Evolutionary conservation across 2,888 invertebrate genomes (phyloP), one percentile per base, ranked within the genome.

Genomic region (Platerodrilus igneus): DNA sequence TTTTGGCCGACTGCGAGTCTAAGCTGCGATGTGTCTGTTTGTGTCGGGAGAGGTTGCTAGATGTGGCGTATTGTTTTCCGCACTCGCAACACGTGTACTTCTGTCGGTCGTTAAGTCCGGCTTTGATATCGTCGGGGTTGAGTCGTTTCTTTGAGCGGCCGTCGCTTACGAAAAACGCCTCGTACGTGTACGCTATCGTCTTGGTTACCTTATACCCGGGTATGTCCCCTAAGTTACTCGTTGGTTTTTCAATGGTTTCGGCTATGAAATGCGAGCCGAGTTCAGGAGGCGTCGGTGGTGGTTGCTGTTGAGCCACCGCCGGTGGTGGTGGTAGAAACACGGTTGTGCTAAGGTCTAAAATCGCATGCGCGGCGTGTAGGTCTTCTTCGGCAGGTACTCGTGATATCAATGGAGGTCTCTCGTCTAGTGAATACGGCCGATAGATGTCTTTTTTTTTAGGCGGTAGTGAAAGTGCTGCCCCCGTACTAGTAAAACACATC

Each of bases 401-500:
- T 36, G 76, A 73, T 20, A 75, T 71, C 39, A 76, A 74, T 10
- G 57, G 67, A 10, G 77, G 76, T 58, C 79, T 79, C 56, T 83
- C 81, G 46, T 81, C 85, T 50, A 86, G 70, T 48, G 87, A 89
- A 69, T 91, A 91, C 1, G 91, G 91, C 47, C 90, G 76, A 67
- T 90, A 91, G 57, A 91, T 88, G 67, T 91, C 90, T 67, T 90
- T 89, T 68, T 90, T 90, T 68, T 90, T 90, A 2, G 90, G 90
- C 48, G 91, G 90, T 59, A 90, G 69, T 41, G 87, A 86, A 15
- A 88, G 71, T 21, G 86, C 78, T n/a, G 85, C 81, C 27, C 86
- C 87, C 9, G 87, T 87, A 67, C 87, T 88, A 33, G 87, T 88
- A 66, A 84, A 88, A 62, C 86, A 87, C 82, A 87, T 86, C 23